Evolutionary conservation across 2,797 vertebrate genomes (phyloP).

Genomic region (Hipposideros larvatus): DNA sequence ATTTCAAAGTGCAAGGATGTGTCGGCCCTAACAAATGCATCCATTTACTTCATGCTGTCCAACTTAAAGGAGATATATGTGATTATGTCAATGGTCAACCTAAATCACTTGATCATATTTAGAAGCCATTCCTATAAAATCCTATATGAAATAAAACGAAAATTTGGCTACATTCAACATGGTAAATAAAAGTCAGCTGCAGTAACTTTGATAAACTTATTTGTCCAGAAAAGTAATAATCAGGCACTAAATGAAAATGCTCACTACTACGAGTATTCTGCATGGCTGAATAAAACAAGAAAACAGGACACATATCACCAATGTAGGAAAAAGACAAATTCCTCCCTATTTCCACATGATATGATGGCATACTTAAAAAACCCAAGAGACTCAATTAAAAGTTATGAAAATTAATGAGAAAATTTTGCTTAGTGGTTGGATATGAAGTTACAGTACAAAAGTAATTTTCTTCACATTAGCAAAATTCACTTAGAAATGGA

Average conservation of each 20-base stretch:
- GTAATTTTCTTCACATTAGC: background rate
- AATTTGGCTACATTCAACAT: background rate
- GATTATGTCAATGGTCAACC: background rate
- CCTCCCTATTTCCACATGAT: conserved; percentile 35
- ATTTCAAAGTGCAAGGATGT: background rate
- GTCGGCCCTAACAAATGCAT: no score
- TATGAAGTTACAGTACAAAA: conserved; percentile 15
- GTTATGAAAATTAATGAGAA: conserved; percentile 39
- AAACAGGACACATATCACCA: background rate
- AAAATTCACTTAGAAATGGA: conserved; percentile 3
- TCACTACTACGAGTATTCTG: background rate
- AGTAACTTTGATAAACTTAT: background rate
- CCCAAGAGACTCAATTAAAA: background rate
- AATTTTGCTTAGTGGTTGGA: background rate
- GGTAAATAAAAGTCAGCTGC: background rate
- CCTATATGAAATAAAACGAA: background rate
- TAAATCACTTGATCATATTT: background rate
- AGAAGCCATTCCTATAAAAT: background rate
- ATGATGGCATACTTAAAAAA: background rate
- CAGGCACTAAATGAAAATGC: background rate
- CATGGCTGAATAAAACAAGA: background rate
- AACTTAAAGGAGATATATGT: background rate
- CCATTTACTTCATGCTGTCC: background rate
- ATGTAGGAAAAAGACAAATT: background rate
- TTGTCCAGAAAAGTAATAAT: background rate